Evolutionary conservation across 2,888 invertebrate species (phyloP).

Genomic region (Hypercompe scribonia): DNA sequence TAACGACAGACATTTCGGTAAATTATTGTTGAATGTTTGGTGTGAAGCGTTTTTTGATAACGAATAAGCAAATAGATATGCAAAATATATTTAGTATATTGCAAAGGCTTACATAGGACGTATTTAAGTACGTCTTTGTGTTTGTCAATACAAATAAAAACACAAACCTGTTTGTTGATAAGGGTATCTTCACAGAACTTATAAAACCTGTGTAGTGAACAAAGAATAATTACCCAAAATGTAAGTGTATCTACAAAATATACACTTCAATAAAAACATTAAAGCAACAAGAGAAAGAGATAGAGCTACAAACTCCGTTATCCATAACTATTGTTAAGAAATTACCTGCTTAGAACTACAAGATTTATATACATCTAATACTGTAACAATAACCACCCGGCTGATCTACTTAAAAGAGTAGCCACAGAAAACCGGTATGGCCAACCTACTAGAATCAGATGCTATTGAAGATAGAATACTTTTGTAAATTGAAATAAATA

Average conservation of each 20-base stretch:
- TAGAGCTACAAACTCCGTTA: not conserved
- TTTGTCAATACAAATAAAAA: too few species aligned
- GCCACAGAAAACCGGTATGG: not conserved
- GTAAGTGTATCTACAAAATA: too few species aligned
- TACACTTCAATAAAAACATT: not conserved
- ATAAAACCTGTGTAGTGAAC: too few species aligned
- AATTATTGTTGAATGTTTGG: not conserved
- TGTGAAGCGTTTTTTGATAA: not conserved
- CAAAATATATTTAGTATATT: not conserved
- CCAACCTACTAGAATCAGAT: not conserved
- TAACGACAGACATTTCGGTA: not conserved
- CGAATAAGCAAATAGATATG: not conserved
- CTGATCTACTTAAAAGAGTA: constrained; percentile 11
- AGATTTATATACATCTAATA: constrained; percentile 3
- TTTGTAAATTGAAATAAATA: not conserved
- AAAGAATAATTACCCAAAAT: too few species aligned
- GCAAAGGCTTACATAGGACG: not conserved
- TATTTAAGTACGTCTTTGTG: too few species aligned
- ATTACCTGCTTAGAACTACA: constrained; percentile 10
- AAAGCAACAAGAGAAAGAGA: not conserved
- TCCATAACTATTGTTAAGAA: constrained; percentile 12
- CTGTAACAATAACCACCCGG: constrained; percentile 8
- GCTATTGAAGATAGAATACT: not conserved
- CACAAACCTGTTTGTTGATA: not conserved
- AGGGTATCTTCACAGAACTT: not conserved